phyloP scores from a whole-genome alignment of 2,888 invertebrate genomes.

The Papilio demoleus region DNA sequence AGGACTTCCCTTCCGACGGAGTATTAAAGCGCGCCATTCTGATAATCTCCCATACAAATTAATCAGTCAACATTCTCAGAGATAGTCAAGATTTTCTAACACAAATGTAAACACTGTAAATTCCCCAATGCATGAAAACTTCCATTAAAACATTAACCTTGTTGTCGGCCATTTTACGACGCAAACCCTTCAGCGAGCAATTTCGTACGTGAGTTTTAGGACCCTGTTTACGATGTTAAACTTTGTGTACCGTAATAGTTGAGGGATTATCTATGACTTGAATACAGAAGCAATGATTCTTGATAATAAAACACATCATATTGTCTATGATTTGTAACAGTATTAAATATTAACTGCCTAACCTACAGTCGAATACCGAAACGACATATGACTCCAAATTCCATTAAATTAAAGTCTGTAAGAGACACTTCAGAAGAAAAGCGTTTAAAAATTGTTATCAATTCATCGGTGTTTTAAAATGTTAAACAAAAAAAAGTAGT shows the following conservation, averaged over 20 bases:
- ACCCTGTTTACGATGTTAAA: conserved; percentile 34
- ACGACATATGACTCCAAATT: too few relatives aligned
- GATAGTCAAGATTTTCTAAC: background rate
- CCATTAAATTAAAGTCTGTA: too few relatives aligned
- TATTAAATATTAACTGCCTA: too few relatives aligned
- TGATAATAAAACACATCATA: background rate
- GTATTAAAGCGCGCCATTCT: too few relatives aligned
- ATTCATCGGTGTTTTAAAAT: too few relatives aligned
- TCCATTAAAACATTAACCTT: conserved; percentile 39
- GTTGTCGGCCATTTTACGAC: conserved; percentile 33
- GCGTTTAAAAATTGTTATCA: too few relatives aligned
- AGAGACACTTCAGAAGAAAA: too few relatives aligned
- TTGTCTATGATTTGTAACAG: conserved; percentile 11
- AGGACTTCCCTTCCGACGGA: too few relatives aligned
- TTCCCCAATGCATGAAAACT: background rate
- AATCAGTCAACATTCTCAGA: background rate
- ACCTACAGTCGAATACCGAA: too few relatives aligned
- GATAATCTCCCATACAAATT: background rate
- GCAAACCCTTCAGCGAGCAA: conserved; percentile 31
- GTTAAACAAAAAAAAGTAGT: too few relatives aligned
- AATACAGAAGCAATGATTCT: conserved; percentile 17
- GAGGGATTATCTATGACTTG: conserved; percentile 22
- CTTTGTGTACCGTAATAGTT: conserved; percentile 29
- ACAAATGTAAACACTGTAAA: background rate
- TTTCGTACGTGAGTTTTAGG: conserved; percentile 32